A percentile compares a stretch with the other conserved stretches of the same genome.
phyloP scores from a whole-genome alignment of 2,888 invertebrate genomes.

The Stomorhina lunata region DNA sequence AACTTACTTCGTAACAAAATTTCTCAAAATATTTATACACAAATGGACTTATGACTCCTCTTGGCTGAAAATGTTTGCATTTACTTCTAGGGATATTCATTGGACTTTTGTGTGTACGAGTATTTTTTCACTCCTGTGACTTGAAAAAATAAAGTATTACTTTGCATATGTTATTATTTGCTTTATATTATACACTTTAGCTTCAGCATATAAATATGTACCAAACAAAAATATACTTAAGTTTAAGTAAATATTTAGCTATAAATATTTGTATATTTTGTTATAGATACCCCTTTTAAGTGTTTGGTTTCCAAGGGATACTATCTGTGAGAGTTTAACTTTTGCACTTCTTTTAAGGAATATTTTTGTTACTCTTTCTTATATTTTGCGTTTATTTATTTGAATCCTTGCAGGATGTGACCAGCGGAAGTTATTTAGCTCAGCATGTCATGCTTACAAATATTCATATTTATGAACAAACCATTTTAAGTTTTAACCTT shows the following conservation, averaged over 20 bases:
- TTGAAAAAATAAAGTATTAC: slow-evolving; percentile 40
- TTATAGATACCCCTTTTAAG: slow-evolving; percentile 7
- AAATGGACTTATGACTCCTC: slow-evolving; percentile 6
- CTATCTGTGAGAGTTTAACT: slow-evolving; percentile 5
- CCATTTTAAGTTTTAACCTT: slow-evolving; percentile 39
- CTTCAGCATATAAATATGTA: background rate
- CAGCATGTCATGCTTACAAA: slow-evolving; percentile 62
- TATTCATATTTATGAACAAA: slow-evolving; percentile 60
- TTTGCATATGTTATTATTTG: slow-evolving; percentile 63
- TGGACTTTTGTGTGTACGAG: background rate
- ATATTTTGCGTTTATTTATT: background rate
- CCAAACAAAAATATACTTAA: background rate
- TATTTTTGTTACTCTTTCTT: background rate
- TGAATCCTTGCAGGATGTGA: slow-evolving; percentile 54
- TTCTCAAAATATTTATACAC: slow-evolving; percentile 50
- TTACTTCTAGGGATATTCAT: background rate
- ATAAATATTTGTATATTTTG: slow-evolving; percentile 32
- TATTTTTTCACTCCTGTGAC: slow-evolving; percentile 2
- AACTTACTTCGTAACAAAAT: background rate
- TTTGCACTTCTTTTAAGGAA: background rate
- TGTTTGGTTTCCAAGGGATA: slow-evolving; percentile 19
- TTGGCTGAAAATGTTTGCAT: background rate
- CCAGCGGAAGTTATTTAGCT: slow-evolving; percentile 63
- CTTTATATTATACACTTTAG: slow-evolving; percentile 27
- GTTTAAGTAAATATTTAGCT: background rate